These are phyloP conservation scores for Tanypteryx hageni DNA, from an alignment of 2,888 invertebrate genomes.

Conservation along the genomic window DNA sequence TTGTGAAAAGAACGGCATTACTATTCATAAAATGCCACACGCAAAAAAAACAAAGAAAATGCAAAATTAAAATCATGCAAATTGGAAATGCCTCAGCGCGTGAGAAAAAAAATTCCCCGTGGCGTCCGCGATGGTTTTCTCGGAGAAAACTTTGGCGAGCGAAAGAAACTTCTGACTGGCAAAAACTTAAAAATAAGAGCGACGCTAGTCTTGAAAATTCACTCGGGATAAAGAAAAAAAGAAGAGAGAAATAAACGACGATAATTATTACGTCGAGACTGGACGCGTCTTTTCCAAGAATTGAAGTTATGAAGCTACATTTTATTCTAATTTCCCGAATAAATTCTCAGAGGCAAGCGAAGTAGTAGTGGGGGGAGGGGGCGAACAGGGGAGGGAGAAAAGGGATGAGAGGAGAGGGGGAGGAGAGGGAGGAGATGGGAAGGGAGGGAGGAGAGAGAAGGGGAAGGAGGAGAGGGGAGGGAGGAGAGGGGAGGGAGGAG, in stretches of 20 bases:
- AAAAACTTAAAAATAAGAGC: background rate
- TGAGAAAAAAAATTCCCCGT: background rate
- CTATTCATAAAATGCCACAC: constrained; percentile 16
- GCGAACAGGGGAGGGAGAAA: background rate
- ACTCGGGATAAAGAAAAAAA: background rate
- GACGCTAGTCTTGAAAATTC: background rate
- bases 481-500: background rate
- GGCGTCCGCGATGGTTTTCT: background rate
- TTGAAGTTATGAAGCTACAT: background rate
- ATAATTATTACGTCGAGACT: constrained; percentile 4
- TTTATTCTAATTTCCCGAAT: background rate
- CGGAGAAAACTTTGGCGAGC: background rate
- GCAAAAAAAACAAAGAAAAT: background rate
- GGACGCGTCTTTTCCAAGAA: constrained; percentile 9
- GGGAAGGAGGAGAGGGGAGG: background rate
- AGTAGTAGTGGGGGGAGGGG: background rate
- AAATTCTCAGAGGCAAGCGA: background rate
- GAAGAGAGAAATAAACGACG: background rate
- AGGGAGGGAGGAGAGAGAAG: background rate
- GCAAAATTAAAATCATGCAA: constrained; percentile 59
- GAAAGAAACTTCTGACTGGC: background rate
- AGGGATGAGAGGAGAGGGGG: background rate
- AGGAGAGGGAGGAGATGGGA: background rate
- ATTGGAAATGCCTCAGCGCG: constrained; percentile 40
- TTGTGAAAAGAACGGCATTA: background rate